Evolutionary conservation across 2,113 vertebrate genomes (phyloP), one percentile per base, ranked within the genome.

Genomic region (Brachirus orientalis): DNA sequence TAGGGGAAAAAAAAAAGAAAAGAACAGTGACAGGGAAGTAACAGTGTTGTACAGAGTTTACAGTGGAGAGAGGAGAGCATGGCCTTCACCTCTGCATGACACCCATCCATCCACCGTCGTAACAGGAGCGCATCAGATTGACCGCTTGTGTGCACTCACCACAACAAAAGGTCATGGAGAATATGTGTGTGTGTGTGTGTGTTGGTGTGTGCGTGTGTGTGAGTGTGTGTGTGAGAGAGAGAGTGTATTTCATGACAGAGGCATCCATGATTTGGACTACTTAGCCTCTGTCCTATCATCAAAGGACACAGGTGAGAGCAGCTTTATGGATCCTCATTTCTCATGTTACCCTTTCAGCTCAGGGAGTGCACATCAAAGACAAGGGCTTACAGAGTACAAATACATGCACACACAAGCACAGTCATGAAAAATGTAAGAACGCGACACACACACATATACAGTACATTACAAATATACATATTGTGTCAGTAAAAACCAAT

Each of bases 261-360:
- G 87, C 78, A 86, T 88, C 84, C 75, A 77, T 82, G 83, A 82
- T 88, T 85, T 87, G 82, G 80, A 86, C 88, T 89, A 90, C 91
- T 91, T 93, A 83, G 87, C 86, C 83, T 83, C 88, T 83, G 84
- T 90, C 86, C 80, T 80, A 79, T 91, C 92, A 93, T 94, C 92
- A 93, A 93, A 93, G 91, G 73, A 75, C 80, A 83, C 91, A 93
- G 92, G 92, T 93, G 92, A 93, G 91, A 91, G 91, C 85, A 50
- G 82, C 86, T 92, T 92, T 92, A 90, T 93, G 88, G 83, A 73
- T 80, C 69, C 81, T 56, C 56, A 48, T 67, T 65, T 91, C 92
- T 94, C 92, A 87, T 55, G 71, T 94, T 94, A 89, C 93, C 88
- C 90, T 93, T 92, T 92, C 89, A 93, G 90, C 86, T 91, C 81